Evolutionary conservation across 1,140 invertebrate genomes (phyloP), one percentile per base, ranked within the genome.

Genomic region (Myzus persicae): DNA sequence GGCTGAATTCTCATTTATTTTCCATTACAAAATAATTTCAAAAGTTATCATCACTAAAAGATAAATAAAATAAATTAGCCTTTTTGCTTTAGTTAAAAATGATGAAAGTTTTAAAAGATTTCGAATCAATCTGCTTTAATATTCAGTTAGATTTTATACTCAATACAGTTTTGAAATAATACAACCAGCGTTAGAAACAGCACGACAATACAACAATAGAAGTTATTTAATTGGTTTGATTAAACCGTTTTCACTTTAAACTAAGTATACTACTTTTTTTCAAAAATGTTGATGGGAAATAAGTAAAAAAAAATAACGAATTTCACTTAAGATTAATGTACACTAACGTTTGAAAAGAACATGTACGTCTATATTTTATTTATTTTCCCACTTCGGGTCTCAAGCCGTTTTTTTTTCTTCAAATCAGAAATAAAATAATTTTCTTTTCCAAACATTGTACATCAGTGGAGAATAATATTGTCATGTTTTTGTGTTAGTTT

Each of bases 401-500:
- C 3, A 11, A 67, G 20, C 9, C 2, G 24, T 48, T 48, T n/a
- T 85, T 42, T 31, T 44, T 31, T 31, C 85, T 1, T 48, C 36
- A 8, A 26, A 40, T 90, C 20, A 22, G 14, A 54, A 54, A 90
- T 54, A 38, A 54, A 90, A 51, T 36, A 24, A 38, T 38, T 51
- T n/a, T 51, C 6, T 54, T 38, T 88, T 48, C 11, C 26, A 44
- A 26, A 46, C 40, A 44, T 18, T 31, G 84, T n/a, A n/a, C 14
- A 14, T 46, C 20, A 40, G 18, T 20, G 8, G 20, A 88, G 44
- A 88, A 54, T 54, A 54, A 59, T 90, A 54, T 40, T n/a, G 24
- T 14, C 48, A 40, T 90, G 84, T 93, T 94, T 95, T 89, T 24
- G 94, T 94, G 94, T 94, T 94, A 95, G 94, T 94, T 96, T 96